Base-by-base conservation (phyloP, 1,140 invertebrate genomes). In the Bombus impatiens region DNA sequence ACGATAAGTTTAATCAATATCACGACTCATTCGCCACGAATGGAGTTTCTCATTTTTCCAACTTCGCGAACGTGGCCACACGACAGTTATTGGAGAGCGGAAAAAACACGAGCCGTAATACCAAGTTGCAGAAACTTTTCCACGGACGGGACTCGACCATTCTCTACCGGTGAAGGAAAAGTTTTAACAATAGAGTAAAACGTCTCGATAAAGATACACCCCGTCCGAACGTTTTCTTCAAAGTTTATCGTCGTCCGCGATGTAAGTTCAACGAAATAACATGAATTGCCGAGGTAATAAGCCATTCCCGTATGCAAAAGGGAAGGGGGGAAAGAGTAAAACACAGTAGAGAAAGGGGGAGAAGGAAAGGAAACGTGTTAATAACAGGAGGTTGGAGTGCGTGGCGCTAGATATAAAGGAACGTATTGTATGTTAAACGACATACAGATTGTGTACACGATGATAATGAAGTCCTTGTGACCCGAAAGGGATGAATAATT, bases 111-210 rank as follows among this genome's bases (percentile, higher is more conserved):
- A n/a, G 13, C 25, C 1, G 28, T 47, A 68, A 68, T 77, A 47
- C 35, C 22, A 28, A 84, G 32, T 76, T 76, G 37, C 53, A 9
- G 47, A 44, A 78, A 84, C 40, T 84, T 79, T 78, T 57, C 47
- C 44, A 35, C n/a, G 65, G 47, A 53, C 57, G 32, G 44, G 32
- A 18, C 44, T 15, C 44, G 35, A n/a, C 10, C 18, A 1, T 22
- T 44, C 70, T 22, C 18, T n/a, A n/a, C 13, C 32, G n/a, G 2
- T 1, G 42, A 28, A 40, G 59, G n/a, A n/a, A 37, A 79, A 71
- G 67, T 84, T 79, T 79, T 40, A 84, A 84, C 77, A 78, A 79
- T 68, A 62, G 67, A 59, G 37, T 44, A 40, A 53, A 84, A 70
- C 32, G 47, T 57, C 2, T 3, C 22, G 18, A 78, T 83, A 62